Base-by-base conservation (phyloP, 2,888 invertebrate species). In the Lasioglossum calceatum region DNA sequence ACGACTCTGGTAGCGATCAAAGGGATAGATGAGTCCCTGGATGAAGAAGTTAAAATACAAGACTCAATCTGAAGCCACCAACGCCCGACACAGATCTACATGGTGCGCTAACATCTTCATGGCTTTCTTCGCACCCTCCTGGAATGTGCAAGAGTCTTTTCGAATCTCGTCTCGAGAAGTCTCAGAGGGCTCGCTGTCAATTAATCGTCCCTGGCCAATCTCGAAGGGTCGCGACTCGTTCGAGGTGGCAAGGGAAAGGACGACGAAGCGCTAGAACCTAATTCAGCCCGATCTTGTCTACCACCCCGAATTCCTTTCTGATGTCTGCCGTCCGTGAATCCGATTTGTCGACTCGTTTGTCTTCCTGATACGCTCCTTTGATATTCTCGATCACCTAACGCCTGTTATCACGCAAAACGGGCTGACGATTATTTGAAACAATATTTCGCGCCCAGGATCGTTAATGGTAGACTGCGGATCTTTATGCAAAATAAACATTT, bases 131-230 rank as follows among this genome's bases (percentile, higher is more conserved):
- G 91, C 87, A 89, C 91, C 92, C 90, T 90, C 89, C 88, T 83
- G 92, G 91, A 93, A 92, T 92, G 87, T 90, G 88, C 86, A 74
- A 88, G 92, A 93, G 94, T 94, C 94, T 89, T 82, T 93, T 93
- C 92, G 93, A 94, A 93, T 94, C 93, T 92, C 91, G 91, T 92
- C 42, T 71, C 91, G 89, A 89, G 91, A 86, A 91, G 91, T 93
- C 93, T 92, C 92, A 91, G 90, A 92, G 93, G 92, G 92, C 85
- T 92, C 90, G 90, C 90, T 91, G 93, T 94, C 94, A 93, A 94
- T 95, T 95, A 95, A 95, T 95, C 94, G 93, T 90, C 91, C 89
- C 93, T 90, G 91, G 93, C 93, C 93, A 94, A 94, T 94, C 93
- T 93, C 88, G 90, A 89, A 87, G 89, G 91, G 88, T 87, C 87